phyloP scores from a whole-genome alignment of 2,888 invertebrate genomes.

The Cotesia congregata region DNA sequence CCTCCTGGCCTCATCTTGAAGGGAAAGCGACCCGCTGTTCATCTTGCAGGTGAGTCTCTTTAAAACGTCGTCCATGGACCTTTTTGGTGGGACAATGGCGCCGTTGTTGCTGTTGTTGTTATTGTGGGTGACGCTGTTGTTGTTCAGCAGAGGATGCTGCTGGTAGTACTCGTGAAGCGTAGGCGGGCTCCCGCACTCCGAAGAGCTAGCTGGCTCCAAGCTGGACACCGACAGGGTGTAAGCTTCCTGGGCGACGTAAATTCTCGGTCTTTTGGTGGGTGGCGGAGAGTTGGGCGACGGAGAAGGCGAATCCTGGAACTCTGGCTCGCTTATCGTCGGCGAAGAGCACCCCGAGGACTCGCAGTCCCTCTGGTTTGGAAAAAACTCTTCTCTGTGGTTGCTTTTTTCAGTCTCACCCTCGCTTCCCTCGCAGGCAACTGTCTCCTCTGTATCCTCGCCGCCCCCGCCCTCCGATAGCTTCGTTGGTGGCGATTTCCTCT shows the following conservation, averaged over 20 bases:
- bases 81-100: conserved; percentile 77
- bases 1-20: conserved; percentile 79
- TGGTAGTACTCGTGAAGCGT: conserved; percentile 75
- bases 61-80: conserved; percentile 93
- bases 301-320: conserved; percentile 68
- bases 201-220: conserved; percentile 67
- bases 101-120: conserved; percentile 56
- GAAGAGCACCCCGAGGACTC: conserved; percentile 67
- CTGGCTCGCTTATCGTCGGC: conserved; percentile 70
- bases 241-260: not conserved
- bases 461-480: conserved; percentile 87
- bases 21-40: conserved; percentile 82
- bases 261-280: conserved; percentile 59
- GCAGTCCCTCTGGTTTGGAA: conserved; percentile 67
- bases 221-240: conserved; percentile 33
- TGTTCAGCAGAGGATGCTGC: conserved; percentile 68
- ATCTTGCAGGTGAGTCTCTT: conserved; percentile 89
- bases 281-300: conserved; percentile 64
- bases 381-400: conserved; percentile 49
- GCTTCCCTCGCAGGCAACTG: conserved; percentile 53
- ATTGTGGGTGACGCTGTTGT: conserved; percentile 65
- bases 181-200: conserved; percentile 82
- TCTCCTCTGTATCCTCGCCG: conserved; percentile 64
- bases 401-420: conserved; percentile 39
- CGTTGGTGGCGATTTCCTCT: conserved; percentile 95